Base-by-base conservation (phyloP, 2,113 vertebrate genomes). In the Salvelinus namaycush region DNA sequence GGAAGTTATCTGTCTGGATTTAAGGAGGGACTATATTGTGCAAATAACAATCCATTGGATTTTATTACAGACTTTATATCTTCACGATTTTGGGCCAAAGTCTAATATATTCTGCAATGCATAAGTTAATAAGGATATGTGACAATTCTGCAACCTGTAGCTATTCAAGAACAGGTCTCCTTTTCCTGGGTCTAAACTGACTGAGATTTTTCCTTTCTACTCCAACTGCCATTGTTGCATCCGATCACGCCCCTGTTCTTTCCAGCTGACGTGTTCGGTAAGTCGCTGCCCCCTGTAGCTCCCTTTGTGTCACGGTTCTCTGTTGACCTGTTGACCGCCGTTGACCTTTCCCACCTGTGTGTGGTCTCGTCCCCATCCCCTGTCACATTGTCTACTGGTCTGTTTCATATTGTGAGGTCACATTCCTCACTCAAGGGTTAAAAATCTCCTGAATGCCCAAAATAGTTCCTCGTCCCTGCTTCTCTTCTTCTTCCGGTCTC, bases 201-300 rank as follows among this genome's bases (percentile, higher is more conserved):
- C 49, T 0, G 74, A 11, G 65, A 14, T 1, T 54, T 31, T 44
- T 44, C 39, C 67, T 78, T 51, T 2, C 4, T 80, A 39, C 62
- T 70, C 77, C 44, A 67, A 6, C 48, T 18, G 12, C 22, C 48
- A 24, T n/a, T n/a, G 51, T 51, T 22, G 29, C 1, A 0, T 79
- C 80, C 81, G 78, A 76, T 84, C 76, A 27, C 71, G 74, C 80
- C 57, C 18, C 16, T 67, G 48, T 76, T 75, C 48, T 4, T 1
- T 39, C 60, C 84, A 89, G 89, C 85, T 24, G 90, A 91, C 66
- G 79, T 89, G 0, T 87, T 87, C 6, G 90, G 89, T 91, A 59
- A 88, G 89, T 86, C 2, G 16, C 68, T 24, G 24, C 31, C 29
- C 71, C n/a, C 31, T n/a, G 39, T 29, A 49, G 3, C 67, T 12